Percentiles rank a stretch among this genome's conserved stretches.
These are phyloP conservation scores for Drosophila niveifrons DNA, from an alignment of 2,888 invertebrate species.

Conservation along the genomic window DNA sequence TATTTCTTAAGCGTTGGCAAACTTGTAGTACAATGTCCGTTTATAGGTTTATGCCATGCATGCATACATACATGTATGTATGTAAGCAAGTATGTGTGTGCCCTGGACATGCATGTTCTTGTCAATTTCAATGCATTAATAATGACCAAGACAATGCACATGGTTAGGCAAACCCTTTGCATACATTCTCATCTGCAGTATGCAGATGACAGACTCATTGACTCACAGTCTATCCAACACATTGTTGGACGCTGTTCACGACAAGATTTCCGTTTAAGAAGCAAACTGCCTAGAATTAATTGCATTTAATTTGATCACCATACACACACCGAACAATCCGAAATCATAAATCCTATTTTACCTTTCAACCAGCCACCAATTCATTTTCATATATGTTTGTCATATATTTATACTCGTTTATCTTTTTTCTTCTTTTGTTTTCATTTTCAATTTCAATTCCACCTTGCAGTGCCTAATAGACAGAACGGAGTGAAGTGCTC, in stretches of 20 bases:
- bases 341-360: slow-evolving; percentile 3
- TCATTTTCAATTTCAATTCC: slow-evolving; percentile 1
- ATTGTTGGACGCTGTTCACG: slow-evolving; percentile 9
- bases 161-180: slow-evolving; percentile 9
- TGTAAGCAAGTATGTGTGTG: no score
- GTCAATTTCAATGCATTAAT: slow-evolving; percentile 52
- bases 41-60: slow-evolving; percentile 27
- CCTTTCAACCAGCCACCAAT: slow-evolving; percentile 12
- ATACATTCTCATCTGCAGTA: background rate
- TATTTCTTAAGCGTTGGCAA: slow-evolving; percentile 29
- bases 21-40: slow-evolving; percentile 17
- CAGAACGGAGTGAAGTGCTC: slow-evolving; percentile 9
- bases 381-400: background rate
- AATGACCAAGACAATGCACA: slow-evolving; percentile 39
- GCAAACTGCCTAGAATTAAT: slow-evolving; percentile 11
- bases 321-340: background rate
- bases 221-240: background rate
- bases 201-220: slow-evolving; percentile 30
- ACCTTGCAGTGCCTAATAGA: slow-evolving; percentile 27
- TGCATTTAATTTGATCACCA: slow-evolving; percentile 12
- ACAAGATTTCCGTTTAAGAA: background rate
- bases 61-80: slow-evolving; percentile 13
- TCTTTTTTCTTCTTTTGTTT: background rate
- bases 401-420: background rate
- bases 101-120: slow-evolving; percentile 37